Evolutionary conservation across 2,797 vertebrate species (phyloP).

Genomic region (Rhabdophis nuchalis): DNA sequence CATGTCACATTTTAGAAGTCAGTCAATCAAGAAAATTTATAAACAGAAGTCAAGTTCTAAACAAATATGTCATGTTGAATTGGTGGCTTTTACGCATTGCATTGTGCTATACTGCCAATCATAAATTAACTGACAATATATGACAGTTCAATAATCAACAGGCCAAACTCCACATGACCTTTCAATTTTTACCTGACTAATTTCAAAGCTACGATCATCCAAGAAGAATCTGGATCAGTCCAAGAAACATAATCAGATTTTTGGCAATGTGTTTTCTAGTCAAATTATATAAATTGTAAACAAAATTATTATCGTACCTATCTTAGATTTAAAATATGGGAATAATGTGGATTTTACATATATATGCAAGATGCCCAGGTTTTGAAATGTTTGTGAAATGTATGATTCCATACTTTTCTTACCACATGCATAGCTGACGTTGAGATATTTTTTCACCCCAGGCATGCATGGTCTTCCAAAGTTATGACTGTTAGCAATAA

Average conservation of each 20-base stretch:
- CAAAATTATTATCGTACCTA: not conserved
- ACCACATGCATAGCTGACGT: slow-evolving; percentile 90
- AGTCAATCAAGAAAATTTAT: not conserved
- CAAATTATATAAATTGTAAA: not conserved
- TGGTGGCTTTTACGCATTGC: not conserved
- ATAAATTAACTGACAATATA: not conserved
- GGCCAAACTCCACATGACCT: not conserved
- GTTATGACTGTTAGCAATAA: slow-evolving; percentile 77
- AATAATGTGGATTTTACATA: not conserved
- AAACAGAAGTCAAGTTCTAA: not conserved
- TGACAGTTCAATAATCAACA: not conserved
- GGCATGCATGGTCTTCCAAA: slow-evolving; percentile 90
- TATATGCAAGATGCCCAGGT: not conserved
- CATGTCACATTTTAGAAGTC: not conserved
- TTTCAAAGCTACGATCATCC: not conserved
- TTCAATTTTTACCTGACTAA: not conserved
- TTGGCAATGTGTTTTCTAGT: not conserved
- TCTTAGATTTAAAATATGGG: not conserved
- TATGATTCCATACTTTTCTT: slow-evolving; percentile 51
- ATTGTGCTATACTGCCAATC: not conserved
- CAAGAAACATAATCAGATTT: not conserved
- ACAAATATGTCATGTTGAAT: not conserved
- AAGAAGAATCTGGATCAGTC: not conserved
- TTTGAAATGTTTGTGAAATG: not conserved
- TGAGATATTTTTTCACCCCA: slow-evolving; percentile 90